Conservation (phyloP, 1,140 invertebrate genomes). For the Cydia splendana region DNA sequence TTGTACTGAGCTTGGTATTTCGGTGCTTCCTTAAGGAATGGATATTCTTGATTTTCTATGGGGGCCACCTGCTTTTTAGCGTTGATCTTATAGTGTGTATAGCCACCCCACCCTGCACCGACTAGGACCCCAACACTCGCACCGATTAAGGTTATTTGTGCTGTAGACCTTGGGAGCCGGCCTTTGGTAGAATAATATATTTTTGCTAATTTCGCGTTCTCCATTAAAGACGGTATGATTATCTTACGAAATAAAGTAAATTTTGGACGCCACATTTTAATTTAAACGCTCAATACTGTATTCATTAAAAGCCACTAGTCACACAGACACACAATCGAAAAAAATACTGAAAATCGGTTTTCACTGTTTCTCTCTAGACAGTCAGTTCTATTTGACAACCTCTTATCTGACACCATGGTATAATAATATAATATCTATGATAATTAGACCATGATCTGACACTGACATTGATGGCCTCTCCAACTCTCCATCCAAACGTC, state of each 20-base stretch:
- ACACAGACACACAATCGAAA: not conserved
- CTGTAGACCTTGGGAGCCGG: constrained; percentile 60
- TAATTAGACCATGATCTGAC: no score
- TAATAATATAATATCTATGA: no score
- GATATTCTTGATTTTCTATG: constrained; percentile 57
- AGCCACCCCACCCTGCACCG: constrained; percentile 74
- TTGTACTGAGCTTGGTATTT: constrained; percentile 66
- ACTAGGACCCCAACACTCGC: constrained; percentile 74
- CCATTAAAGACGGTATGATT: constrained; percentile 57
- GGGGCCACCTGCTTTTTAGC: constrained; percentile 48
- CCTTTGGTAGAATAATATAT: constrained; percentile 64
- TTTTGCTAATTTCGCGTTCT: constrained; percentile 55
- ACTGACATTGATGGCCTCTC: not conserved
- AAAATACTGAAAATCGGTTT: not conserved
- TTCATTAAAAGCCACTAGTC: not conserved
- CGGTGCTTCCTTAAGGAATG: constrained; percentile 63
- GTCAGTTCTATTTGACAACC: no score
- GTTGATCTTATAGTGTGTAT: constrained; percentile 77
- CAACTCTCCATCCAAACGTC: no score
- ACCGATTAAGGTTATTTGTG: constrained; percentile 70
- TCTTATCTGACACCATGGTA: no score
- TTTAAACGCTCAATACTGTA: not conserved
- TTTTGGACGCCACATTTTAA: constrained; percentile 66
- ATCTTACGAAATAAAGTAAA: constrained; percentile 63
- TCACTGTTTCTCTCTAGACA: not conserved